Base-by-base conservation (phyloP, 2,113 vertebrate genomes). In the Ciconia stormi region DNA sequence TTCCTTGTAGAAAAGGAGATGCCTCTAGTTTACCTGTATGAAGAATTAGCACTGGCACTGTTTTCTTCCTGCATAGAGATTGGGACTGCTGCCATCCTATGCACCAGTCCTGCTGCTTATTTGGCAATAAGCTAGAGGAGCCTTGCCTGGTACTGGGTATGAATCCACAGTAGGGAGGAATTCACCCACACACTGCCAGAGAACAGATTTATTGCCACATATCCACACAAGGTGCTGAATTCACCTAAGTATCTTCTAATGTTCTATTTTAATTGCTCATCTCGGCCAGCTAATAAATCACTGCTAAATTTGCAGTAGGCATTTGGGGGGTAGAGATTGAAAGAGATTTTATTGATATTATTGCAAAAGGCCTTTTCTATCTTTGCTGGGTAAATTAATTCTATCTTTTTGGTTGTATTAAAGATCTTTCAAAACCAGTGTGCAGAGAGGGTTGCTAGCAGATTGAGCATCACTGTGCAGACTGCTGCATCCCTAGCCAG, bases 81-180 rank as follows among this genome's bases (percentile, higher is more conserved):
- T 96, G 95, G 94, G 95, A 92, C 73, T 63, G 36, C 95, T 96
- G 96, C 97, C 96, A 97, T 93, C 36, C 97, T 97, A 80, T 97
- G 97, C 94, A 92, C 90, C 94, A 96, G 90, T 94, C 89, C 83
- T 63, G 46, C 58, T 82, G 94, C 91, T 97, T 93, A 73, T 95
- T 88, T 97, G 93, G 96, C 94, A 96, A 42, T 59, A 66, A 94
- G 87, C 65, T 82, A 73, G 44, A 6, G 36, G 63, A 91, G 73
- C 83, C 55, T 84, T 97, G 81, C 81, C 72, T 93, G 86, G 52
- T 80, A 14, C 72, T 82, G 87, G 61, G 14, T 90, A 91, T 73
- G 84, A 93, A 93, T 90, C 89, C 91, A 86, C 82, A 93, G 83
- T 4, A 82, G 79, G 87, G 87, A 95, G 91, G 71, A 96, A 87